These are phyloP conservation scores for Antennarius maculatus DNA, from an alignment of 2,797 vertebrate species.

Conservation along the genomic window DNA sequence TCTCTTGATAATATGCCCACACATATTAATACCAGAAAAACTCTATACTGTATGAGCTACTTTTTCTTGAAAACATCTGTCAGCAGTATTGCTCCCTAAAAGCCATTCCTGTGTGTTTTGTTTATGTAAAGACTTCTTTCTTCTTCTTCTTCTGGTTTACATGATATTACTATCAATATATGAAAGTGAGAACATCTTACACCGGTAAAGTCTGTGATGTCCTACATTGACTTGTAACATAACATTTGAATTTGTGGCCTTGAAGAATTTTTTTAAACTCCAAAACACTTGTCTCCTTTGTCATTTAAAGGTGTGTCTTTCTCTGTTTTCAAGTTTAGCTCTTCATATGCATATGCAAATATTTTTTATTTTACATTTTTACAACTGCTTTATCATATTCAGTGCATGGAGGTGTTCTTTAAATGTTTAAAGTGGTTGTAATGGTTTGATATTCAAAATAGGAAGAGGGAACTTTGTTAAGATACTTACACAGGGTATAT, in stretches of 20 bases:
- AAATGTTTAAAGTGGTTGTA: neutral
- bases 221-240: neutral
- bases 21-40: constrained; percentile 64
- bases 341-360: too few relatives aligned
- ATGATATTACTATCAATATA: constrained; percentile 4
- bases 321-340: neutral
- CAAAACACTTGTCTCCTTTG: neutral
- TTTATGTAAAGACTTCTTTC: constrained; percentile 35
- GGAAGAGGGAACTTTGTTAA: too few relatives aligned
- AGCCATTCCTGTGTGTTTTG: constrained; percentile 28
- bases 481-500: too few relatives aligned
- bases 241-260: neutral
- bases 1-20: constrained; percentile 66
- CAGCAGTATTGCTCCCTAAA: constrained; percentile 51
- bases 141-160: constrained; percentile 34
- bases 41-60: constrained; percentile 49
- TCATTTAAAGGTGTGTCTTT: neutral
- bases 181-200: constrained; percentile 11
- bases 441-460: too few relatives aligned
- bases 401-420: neutral
- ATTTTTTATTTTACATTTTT: neutral
- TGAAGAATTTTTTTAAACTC: neutral
- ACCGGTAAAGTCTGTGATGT: neutral
- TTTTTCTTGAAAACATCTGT: constrained; percentile 49
- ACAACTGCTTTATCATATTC: neutral